Conservation (phyloP, 2,888 invertebrate genomes). For the Stenotaenia linearis region DNA sequence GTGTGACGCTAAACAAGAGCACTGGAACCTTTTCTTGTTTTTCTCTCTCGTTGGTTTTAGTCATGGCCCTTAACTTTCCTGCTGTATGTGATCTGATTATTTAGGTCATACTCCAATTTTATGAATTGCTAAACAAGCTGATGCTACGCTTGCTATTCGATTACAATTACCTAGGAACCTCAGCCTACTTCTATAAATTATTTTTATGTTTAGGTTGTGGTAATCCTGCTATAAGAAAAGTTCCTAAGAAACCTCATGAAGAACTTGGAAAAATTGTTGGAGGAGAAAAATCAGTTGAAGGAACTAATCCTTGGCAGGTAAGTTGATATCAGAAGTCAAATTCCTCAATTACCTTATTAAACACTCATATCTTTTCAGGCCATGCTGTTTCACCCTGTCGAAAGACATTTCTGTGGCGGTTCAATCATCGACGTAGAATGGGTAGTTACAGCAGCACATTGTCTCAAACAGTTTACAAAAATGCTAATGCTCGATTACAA, state of each 20-base stretch:
- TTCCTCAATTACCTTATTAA: too few species aligned
- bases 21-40: too few species aligned
- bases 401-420: slow-evolving; percentile 41
- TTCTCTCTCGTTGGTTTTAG: too few species aligned
- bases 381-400: slow-evolving; percentile 41
- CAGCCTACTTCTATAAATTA: not conserved
- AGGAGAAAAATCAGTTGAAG: not conserved
- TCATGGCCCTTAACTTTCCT: too few species aligned
- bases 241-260: not conserved
- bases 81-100: too few species aligned
- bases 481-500: not conserved
- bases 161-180: too few species aligned
- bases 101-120: too few species aligned
- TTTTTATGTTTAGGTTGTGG: not conserved
- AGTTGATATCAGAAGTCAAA: not conserved
- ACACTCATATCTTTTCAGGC: slow-evolving; percentile 37
- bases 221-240: not conserved
- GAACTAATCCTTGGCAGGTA: slow-evolving; percentile 1
- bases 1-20: too few species aligned
- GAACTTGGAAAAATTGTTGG: not conserved
- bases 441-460: slow-evolving; percentile 42
- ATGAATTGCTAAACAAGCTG: too few species aligned
- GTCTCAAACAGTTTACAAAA: slow-evolving; percentile 37
- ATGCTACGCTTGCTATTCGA: too few species aligned
- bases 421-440: slow-evolving; percentile 40